Percentiles rank a stretch among this genome's conserved stretches.
phyloP scores from a whole-genome alignment of 2,113 vertebrate species.

The Thinocorus orbignyianus region DNA sequence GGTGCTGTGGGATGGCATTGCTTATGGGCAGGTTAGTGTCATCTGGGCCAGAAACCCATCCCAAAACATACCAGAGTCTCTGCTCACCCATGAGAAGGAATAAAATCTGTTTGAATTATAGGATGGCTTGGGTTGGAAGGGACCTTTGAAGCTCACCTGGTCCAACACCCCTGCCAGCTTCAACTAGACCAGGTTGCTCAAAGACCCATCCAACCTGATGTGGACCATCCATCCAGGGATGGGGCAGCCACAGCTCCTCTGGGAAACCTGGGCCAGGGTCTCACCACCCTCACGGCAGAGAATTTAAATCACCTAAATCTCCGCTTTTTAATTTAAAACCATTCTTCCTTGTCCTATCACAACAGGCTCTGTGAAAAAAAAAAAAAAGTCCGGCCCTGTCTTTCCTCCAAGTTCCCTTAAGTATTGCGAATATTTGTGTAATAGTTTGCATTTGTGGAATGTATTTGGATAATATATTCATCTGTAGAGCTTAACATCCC shows the following conservation, averaged over 20 bases:
- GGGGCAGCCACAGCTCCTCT: background rate
- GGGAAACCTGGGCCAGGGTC: background rate
- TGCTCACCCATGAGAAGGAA: background rate
- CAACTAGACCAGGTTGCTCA: background rate
- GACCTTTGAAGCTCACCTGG: background rate
- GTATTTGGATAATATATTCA: background rate
- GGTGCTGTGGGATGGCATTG: background rate
- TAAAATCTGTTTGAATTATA: background rate
- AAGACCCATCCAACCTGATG: background rate
- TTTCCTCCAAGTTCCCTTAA: background rate
- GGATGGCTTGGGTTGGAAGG: background rate
- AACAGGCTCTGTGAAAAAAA: too few relatives aligned
- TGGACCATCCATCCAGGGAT: background rate
- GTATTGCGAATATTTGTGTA: fast-evolving
- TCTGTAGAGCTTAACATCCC: fast-evolving
- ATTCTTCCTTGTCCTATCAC: too few relatives aligned
- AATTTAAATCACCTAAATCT: too few relatives aligned
- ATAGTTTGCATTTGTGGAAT: fast-evolving
- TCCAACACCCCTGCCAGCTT: background rate
- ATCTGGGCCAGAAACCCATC: background rate
- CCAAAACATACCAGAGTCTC: background rate
- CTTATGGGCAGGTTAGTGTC: background rate
- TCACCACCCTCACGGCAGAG: background rate
- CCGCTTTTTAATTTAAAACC: too few relatives aligned
- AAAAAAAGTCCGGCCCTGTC: background rate